Percentiles rank a stretch among this genome's conserved stretches.
Evolutionary conservation across 2,797 vertebrate species (phyloP).

Genomic region (Okamejei kenojei): DNA sequence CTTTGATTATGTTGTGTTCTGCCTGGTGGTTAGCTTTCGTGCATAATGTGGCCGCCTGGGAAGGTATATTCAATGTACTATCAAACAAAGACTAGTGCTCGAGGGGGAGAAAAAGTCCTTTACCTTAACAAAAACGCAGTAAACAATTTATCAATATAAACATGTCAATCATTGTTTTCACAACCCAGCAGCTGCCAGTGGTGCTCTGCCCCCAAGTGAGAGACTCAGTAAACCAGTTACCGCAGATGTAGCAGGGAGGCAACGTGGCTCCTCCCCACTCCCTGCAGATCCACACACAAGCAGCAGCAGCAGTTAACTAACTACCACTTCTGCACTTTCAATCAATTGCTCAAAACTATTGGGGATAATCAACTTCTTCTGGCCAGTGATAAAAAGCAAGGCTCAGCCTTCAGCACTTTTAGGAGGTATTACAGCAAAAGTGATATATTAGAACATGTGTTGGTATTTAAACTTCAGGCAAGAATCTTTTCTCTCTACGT

Average conservation of each 20-base stretch:
- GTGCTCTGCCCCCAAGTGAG: not conserved
- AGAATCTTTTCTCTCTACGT: not conserved
- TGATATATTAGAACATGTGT: not conserved
- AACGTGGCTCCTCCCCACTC: not conserved
- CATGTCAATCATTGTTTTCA: not conserved
- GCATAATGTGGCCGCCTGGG: not conserved
- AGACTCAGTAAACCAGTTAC: not conserved
- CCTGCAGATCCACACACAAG: not conserved
- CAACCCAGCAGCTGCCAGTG: not conserved
- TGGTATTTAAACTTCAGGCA: not conserved
- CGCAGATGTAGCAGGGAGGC: not conserved
- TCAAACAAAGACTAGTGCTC: not conserved
- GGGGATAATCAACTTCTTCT: not conserved
- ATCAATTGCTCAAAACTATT: not conserved
- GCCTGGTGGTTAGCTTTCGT: not conserved
- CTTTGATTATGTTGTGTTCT: not conserved
- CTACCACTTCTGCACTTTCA: not conserved
- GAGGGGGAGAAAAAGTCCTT: not conserved
- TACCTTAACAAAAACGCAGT: not conserved
- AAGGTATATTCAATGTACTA: not conserved
- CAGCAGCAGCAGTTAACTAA: not conserved
- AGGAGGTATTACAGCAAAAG: not conserved
- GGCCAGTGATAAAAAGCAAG: not conserved
- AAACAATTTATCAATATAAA: not conserved
- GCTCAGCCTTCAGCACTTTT: not conserved